Evolutionary conservation across 2,113 vertebrate species (phyloP).

Genomic region (Oncorhynchus nerka): DNA sequence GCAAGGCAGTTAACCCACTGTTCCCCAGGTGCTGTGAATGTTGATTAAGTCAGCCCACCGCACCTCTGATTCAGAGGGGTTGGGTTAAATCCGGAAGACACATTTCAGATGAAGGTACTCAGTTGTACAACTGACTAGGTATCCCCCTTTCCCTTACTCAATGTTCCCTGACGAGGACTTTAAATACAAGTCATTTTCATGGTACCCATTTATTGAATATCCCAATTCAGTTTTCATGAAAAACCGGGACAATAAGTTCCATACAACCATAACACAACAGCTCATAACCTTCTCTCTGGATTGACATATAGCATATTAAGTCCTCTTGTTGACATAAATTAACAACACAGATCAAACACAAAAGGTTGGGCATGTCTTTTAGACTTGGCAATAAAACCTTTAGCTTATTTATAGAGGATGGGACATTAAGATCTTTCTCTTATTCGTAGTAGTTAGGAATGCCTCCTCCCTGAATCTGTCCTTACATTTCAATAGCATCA

Average conservation of each 20-base stretch:
- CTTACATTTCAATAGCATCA: conserved; percentile 17
- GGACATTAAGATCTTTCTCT: not conserved
- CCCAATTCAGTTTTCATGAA: not conserved
- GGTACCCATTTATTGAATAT: not conserved
- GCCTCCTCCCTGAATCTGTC: too few relatives aligned
- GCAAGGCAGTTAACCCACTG: too few relatives aligned
- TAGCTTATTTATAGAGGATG: not conserved
- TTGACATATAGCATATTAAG: not conserved
- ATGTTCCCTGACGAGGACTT: too few relatives aligned
- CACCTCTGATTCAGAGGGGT: too few relatives aligned
- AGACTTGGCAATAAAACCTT: not conserved
- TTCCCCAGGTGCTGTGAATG: too few relatives aligned
- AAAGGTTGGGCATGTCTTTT: not conserved
- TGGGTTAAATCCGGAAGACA: too few relatives aligned
- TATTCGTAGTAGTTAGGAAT: too few relatives aligned
- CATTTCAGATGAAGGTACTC: too few relatives aligned
- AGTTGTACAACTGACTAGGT: too few relatives aligned
- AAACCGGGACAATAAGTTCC: not conserved
- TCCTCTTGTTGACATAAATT: not conserved
- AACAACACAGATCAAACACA: not conserved
- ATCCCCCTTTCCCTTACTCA: not conserved
- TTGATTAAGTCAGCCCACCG: too few relatives aligned
- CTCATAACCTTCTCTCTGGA: not conserved
- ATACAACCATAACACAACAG: not conserved
- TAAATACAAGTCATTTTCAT: too few relatives aligned